Evolutionary conservation across 2,888 invertebrate genomes (phyloP).

Genomic region (Nymphalis urticae): DNA sequence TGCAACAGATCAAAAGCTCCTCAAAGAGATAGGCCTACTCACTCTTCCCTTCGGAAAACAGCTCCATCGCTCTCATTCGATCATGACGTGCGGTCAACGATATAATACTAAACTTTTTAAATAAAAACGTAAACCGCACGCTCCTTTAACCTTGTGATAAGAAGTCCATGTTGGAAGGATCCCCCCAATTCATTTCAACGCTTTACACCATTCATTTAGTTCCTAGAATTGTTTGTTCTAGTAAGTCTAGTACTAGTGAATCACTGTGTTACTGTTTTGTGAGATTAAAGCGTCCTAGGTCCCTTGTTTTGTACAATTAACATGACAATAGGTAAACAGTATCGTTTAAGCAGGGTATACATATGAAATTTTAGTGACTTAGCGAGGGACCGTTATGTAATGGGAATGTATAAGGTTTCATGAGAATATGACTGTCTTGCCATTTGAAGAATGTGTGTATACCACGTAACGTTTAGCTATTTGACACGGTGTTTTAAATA

Average conservation of each 20-base stretch:
- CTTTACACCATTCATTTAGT: constrained; percentile 50
- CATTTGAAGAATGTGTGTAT: constrained; percentile 25
- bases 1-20: constrained; percentile 78
- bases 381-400: constrained; percentile 43
- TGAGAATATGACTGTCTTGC: constrained; percentile 27
- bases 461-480: constrained; percentile 14
- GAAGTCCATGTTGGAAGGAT: constrained; percentile 14
- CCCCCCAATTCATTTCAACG: constrained; percentile 37
- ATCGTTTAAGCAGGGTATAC: constrained; percentile 58
- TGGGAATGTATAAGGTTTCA: constrained; percentile 29
- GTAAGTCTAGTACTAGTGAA: constrained; percentile 27
- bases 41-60: constrained; percentile 12
- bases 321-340: constrained; percentile 44
- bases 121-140: constrained; percentile 18
- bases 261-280: constrained; percentile 21
- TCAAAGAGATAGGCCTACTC: constrained; percentile 68
- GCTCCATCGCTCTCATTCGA: constrained; percentile 29
- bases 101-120: constrained; percentile 8
- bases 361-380: constrained; percentile 44
- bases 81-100: constrained; percentile 26
- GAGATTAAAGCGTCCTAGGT: constrained; percentile 26
- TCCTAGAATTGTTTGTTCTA: constrained; percentile 45
- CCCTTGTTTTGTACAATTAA: constrained; percentile 46
- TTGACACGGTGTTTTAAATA: constrained; percentile 12
- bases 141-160: constrained; percentile 34